Base-by-base conservation (phyloP, 2,888 invertebrate species). In the Ophion obscuratus region DNA sequence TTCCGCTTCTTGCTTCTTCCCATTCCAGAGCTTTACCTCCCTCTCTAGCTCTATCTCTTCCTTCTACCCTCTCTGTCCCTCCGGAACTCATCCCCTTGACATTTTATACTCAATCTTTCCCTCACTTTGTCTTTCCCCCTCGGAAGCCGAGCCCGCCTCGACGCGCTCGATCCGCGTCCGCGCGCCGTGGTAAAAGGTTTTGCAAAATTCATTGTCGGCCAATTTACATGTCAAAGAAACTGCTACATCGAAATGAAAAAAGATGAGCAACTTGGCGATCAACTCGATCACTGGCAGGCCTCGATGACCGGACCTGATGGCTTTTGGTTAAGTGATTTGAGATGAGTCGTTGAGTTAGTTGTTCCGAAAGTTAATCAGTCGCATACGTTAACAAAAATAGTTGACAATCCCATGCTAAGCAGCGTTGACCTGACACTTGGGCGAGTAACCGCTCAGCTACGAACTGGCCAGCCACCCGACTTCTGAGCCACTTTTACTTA, bases 191-290 rank as follows among this genome's bases (percentile, higher is more conserved):
- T 93, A 93, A 93, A 93, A 93, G 93, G 93, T 93, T 93, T 93
- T 93, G 91, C 91, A 91, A 93, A 93, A 93, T 93, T 93, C 93
- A 93, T 93, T 93, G 93, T 93, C 93, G 90, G 91, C 88, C 91
- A 92, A 93, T 93, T 93, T 92, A 91, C 93, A 92, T 93, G 91
- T 93, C 93, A 93, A 92, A 93, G 93, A 91, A 88, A 62, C 62
- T 66, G 36, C 44, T 20, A 64, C 24, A 59, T 57, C 66, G 57
- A 5, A 17, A 70, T 62, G 53, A 62, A 71, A 71, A 73, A 61
- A 64, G n/a, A 31, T 36, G 47, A 24, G 59, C 11, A 66, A 77
- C 71, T 53, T n/a, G 31, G 5, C 59, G 20, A 59, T 14, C 57
- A 61, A 61, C 59, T 68, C 40, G 53, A 68, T 44, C 40, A 68